Evolutionary conservation across 2,113 vertebrate genomes (phyloP).

Genomic region (Polypterus bichir): DNA sequence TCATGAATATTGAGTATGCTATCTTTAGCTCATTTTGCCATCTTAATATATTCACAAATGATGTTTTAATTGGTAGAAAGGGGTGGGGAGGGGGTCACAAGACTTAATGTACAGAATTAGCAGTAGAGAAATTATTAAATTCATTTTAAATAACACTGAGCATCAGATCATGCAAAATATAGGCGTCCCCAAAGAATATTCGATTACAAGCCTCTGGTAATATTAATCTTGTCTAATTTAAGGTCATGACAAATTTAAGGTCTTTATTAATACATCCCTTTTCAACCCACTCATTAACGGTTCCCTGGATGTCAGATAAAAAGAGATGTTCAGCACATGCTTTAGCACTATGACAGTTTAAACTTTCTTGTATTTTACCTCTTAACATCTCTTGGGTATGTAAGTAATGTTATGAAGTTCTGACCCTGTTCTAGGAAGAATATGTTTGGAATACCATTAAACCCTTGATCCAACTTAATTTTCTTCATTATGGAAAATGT

Average conservation of each 20-base stretch:
- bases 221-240: background rate
- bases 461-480: constrained; percentile 28
- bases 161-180: background rate
- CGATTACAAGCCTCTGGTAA: background rate
- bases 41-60: no score
- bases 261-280: constrained; percentile 1
- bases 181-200: background rate
- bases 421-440: constrained; percentile 17
- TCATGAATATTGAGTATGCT: no score
- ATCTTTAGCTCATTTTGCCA: no score
- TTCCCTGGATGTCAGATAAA: background rate
- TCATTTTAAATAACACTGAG: no score
- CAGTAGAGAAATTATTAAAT: no score
- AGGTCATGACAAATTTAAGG: background rate
- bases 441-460: constrained; percentile 18
- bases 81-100: no score
- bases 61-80: no score
- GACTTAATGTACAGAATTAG: no score
- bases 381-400: background rate
- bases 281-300: constrained; percentile 1
- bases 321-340: background rate
- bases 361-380: background rate
- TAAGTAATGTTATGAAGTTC: constrained; percentile 1
- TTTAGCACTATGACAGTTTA: background rate
- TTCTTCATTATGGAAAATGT: constrained; percentile 33